These are phyloP conservation scores for Acanthosoma haemorrhoidale DNA, from an alignment of 2,888 invertebrate genomes.

Conservation along the genomic window DNA sequence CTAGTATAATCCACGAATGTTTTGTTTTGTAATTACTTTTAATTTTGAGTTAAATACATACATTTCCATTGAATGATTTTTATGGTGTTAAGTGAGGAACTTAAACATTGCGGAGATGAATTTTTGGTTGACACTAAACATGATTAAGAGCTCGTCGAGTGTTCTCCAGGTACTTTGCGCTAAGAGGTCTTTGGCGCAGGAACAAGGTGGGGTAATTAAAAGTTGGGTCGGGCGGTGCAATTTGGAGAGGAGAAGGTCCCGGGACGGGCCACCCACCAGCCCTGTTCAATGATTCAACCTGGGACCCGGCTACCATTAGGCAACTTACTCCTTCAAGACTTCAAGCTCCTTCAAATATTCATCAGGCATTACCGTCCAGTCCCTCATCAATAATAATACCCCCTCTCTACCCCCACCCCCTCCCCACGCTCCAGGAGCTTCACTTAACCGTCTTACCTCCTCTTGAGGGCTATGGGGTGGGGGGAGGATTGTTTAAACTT, in stretches of 20 bases:
- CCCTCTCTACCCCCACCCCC: too few relatives aligned
- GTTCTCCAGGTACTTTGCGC: background rate
- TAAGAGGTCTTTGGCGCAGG: background rate
- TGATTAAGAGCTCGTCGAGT: background rate
- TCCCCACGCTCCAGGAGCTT: too few relatives aligned
- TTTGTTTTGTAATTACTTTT: too few relatives aligned
- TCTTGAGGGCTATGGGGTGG: too few relatives aligned
- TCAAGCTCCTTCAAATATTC: background rate
- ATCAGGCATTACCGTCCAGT: background rate
- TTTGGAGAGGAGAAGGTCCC: too few relatives aligned
- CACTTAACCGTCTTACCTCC: background rate
- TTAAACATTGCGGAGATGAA: too few relatives aligned
- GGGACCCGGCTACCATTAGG: constrained; percentile 6
- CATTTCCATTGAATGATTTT: too few relatives aligned
- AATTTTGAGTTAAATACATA: too few relatives aligned
- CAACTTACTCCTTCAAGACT: constrained; percentile 4
- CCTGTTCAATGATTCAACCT: constrained; percentile 9
- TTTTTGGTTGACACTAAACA: background rate
- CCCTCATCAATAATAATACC: background rate
- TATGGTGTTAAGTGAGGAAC: too few relatives aligned
- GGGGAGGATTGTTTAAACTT: constrained; percentile 9
- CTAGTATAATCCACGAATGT: too few relatives aligned
- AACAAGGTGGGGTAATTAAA: constrained; percentile 6
- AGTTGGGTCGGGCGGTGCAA: background rate
- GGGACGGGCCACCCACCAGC: too few relatives aligned